Conservation (phyloP, 23 tunicate species). For the Botrylloides violaceus region DNA sequence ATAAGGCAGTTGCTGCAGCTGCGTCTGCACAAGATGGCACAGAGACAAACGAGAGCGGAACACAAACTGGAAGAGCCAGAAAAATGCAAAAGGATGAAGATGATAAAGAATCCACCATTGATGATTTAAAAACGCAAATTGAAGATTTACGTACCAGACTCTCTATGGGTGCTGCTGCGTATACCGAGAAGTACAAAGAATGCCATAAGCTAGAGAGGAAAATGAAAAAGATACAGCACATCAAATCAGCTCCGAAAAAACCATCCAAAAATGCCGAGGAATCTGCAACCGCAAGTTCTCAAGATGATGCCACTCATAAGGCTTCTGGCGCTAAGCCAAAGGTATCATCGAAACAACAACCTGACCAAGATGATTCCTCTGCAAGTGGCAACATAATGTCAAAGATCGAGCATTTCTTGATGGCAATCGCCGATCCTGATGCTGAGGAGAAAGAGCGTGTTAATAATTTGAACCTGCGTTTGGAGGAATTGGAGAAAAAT, state of each 20-base stretch:
- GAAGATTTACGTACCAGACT: conserved; percentile 73
- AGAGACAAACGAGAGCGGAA: conserved; percentile 17
- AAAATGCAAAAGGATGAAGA: not conserved
- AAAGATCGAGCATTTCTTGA: conserved; percentile 61
- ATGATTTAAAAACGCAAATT: conserved; percentile 28
- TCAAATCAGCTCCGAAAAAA: conserved; percentile 5
- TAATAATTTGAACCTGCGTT: conserved; percentile 24
- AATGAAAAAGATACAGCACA: conserved; percentile 44
- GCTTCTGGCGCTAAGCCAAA: not conserved
- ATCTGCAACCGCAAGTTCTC: conserved; percentile 12
- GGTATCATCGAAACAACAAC: not conserved
- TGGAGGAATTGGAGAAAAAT: conserved; percentile 42
- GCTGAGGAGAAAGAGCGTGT: conserved; percentile 75
- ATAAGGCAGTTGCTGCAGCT: conserved; percentile 47
- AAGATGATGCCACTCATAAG: conserved; percentile 2
- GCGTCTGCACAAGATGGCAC: conserved; percentile 6
- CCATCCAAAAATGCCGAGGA: not conserved
- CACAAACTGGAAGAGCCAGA: conserved; percentile 30
- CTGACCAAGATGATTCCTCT: not conserved
- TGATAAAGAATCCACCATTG: not conserved
- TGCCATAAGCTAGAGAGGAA: conserved; percentile 85
- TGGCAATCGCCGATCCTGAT: conserved; percentile 83
- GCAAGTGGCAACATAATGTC: conserved; percentile 41
- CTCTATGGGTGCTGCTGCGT: conserved; percentile 88
- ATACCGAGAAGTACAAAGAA: conserved; percentile 74